Percentiles rank a stretch among this genome's conserved stretches.
These are phyloP conservation scores for Indicator indicator DNA, from an alignment of 2,113 vertebrate species.

Conservation along the genomic window DNA sequence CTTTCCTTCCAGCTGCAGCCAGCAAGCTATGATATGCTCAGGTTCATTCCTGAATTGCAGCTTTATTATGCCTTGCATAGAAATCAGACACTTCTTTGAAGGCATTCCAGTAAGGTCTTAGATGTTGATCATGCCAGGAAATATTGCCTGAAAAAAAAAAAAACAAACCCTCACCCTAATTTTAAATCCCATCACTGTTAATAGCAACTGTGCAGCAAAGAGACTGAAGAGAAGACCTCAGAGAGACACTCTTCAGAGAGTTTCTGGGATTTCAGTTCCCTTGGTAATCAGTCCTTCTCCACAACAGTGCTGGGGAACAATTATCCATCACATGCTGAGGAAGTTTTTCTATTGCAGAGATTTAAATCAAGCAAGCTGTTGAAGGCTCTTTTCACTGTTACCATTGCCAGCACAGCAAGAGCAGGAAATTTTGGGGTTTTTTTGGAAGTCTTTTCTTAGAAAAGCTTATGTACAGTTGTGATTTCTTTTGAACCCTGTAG, in stretches of 20 bases:
- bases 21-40: background rate
- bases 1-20: background rate
- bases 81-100: conserved; percentile 31
- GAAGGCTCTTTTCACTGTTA: conserved; percentile 16
- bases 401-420: conserved; percentile 29
- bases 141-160: background rate
- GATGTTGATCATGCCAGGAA: conserved; percentile 17
- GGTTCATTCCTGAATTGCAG: background rate
- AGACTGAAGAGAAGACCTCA: background rate
- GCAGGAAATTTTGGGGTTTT: background rate
- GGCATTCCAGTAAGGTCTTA: background rate
- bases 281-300: conserved; percentile 43
- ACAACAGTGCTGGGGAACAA: conserved; percentile 2
- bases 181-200: conserved; percentile 16
- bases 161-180: background rate
- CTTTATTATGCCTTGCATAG: background rate
- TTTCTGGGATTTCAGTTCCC: conserved; percentile 45
- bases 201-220: background rate
- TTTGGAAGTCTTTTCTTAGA: conserved; percentile 16
- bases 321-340: conserved; percentile 43
- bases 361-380: conserved; percentile 55
- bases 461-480: conserved; percentile 14
- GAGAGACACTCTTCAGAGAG: background rate
- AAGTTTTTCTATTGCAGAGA: conserved; percentile 32
- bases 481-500: conserved; percentile 28